Percentiles rank a stretch among this genome's conserved stretches.
These are phyloP conservation scores for Cisticola juncidis DNA, from an alignment of 2,113 vertebrate species.

Conservation along the genomic window DNA sequence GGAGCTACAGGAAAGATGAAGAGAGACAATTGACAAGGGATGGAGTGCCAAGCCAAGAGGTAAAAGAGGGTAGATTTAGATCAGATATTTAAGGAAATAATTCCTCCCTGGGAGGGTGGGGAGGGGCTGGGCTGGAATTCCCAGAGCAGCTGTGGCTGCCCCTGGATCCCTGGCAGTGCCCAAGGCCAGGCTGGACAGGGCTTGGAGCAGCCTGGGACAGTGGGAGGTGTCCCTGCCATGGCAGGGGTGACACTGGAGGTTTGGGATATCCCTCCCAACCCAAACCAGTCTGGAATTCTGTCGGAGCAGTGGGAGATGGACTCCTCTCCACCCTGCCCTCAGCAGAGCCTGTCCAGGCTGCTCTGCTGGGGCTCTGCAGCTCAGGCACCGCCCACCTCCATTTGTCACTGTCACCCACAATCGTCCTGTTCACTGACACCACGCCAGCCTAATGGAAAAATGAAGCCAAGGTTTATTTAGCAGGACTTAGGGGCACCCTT, in stretches of 20 bases:
- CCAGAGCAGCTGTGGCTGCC: background rate
- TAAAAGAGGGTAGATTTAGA: background rate
- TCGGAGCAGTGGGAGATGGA: background rate
- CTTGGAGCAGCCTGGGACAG: background rate
- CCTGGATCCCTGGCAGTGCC: background rate
- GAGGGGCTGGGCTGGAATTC: no score
- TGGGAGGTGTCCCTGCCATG: background rate
- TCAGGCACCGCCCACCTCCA: background rate
- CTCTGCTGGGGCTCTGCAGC: background rate
- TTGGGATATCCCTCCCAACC: background rate
- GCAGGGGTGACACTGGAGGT: background rate
- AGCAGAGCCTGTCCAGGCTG: background rate
- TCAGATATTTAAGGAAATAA: background rate
- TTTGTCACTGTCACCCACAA: slow-evolving; percentile 21
- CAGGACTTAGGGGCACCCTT: background rate
- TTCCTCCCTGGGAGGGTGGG: background rate
- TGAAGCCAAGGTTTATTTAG: background rate
- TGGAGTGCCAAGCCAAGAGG: background rate
- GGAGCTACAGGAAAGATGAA: background rate
- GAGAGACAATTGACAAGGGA: no score
- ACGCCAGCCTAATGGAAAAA: background rate
- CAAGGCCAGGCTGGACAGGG: background rate
- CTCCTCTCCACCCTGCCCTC: background rate
- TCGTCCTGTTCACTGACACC: background rate
- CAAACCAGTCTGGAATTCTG: background rate